These are phyloP conservation scores for Notamacropus eugenii DNA, from an alignment of 2,797 vertebrate genomes.

Conservation along the genomic window DNA sequence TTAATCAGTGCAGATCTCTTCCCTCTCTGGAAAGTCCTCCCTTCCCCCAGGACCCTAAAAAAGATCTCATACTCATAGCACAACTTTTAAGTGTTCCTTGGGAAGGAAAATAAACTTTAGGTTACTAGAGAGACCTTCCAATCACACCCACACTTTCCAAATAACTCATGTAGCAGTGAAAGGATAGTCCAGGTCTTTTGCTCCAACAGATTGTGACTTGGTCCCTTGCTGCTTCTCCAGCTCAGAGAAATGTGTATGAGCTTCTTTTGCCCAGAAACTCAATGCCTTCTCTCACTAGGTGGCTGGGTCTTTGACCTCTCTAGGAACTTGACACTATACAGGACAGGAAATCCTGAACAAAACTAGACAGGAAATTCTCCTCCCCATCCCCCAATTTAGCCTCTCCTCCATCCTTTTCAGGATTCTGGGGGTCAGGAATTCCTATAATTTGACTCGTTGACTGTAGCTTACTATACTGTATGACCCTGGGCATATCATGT, in stretches of 20 bases:
- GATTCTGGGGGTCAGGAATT: not conserved
- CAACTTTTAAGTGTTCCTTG: not conserved
- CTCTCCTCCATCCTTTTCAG: not conserved
- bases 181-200: not conserved
- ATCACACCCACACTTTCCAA: not conserved
- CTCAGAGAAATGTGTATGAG: not conserved
- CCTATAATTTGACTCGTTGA: not conserved
- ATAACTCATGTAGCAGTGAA: not conserved
- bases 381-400: not conserved
- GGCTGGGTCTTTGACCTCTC: not conserved
- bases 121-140: not conserved
- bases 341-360: not conserved
- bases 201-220: not conserved
- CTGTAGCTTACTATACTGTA: not conserved
- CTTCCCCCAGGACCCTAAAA: not conserved
- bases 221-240: not conserved
- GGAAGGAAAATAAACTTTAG: not conserved
- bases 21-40: not conserved
- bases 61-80: not conserved
- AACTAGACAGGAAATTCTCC: not conserved
- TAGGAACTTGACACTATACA: not conserved
- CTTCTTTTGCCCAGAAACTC: not conserved
- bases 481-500: not conserved
- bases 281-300: not conserved
- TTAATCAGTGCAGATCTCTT: not conserved